Evolutionary conservation across 2,113 vertebrate species (phyloP), one percentile per base, ranked within the genome.

Genomic region (Parotia lawesii): DNA sequence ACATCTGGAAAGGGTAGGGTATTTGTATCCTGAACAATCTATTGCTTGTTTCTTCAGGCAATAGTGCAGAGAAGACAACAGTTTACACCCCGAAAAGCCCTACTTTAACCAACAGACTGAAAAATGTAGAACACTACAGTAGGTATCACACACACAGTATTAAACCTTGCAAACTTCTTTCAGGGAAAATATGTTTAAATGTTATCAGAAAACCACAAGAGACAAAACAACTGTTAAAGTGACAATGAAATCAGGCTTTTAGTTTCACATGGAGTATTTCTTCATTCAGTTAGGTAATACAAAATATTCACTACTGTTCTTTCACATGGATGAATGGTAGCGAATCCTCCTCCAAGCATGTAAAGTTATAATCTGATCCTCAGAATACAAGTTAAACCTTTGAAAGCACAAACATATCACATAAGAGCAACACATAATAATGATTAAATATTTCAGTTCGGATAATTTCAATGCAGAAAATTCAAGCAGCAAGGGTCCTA

Each of bases 181-280:
- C 85, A 57, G 35, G 54, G 58, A 89, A 94, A 89, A 58, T 66
- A 73, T 19, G 22, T 66, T 83, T 74, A 80, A 77, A 86, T 50
- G 65, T 84, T 92, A 92, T 64, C 79, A 86, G 75, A 89, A 94
- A 95, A 93, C 28, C 75, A 80, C 75, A 85, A 80, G 72, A 93
- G 87, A 87, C 62, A 82, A 92, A 94, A 91, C 85, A 95, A 91
- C 78, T 44, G 60, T 80, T 94, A 84, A 94, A 91, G 72, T 76
- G 92, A 93, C 82, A 91, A 60, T 67, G 85, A 91, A 96, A 94
- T 48, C 87, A 60, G 67, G 85, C 87, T 86, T 93, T 89, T 87
- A 83, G 85, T 94, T 96, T 96, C 93, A 88, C 67, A 85, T 66
- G 74, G 71, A 90, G 56, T 83, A 83, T 71, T 93, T 87, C 82